Base-by-base conservation (phyloP, 2,797 vertebrate genomes). In the Acropternis orthonyx region DNA sequence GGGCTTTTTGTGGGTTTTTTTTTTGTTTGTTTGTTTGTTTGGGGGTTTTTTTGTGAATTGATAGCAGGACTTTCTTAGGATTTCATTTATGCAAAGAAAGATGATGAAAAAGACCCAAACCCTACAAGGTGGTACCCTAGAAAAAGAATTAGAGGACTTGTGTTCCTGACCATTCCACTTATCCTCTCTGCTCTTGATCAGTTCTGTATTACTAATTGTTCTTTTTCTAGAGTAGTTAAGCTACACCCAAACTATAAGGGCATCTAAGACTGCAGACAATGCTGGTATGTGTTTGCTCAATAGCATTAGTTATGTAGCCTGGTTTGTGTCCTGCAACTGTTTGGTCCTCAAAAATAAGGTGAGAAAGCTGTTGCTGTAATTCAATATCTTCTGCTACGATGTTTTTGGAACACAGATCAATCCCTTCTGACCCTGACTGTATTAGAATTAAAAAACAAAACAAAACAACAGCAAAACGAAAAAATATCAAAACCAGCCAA, bases 401-500 rank as follows among this genome's bases (percentile, higher is more conserved):
- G 34, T 55, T 85, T 91, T 85, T 85, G 52, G 51, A 87, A 55
- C 21, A 59, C 20, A 76, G 36, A 82, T 21, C 16, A 84, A 88
- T 36, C 30, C 13, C 32, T 12, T 87, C 58, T 82, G 41, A 85
- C 44, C 34, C 32, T 71, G 36, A 51, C 9, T 41, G 12, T n/a
- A 36, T 18, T 41, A 37, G 27, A 5, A 44, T 32, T 11, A 43
- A 63, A 43, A 43, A 41, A 63, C 23, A 23, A 48, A 48, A 13
- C 12, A 48, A 48, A 48, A 48, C 46, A 13, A 48, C 41, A 48
- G 14, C 13, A 52, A 52, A 52, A 32, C 7, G 17, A 30, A 14
- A 26, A 49, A 14, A 49, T 26, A 8, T 23, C 14, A 28, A 52
- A 52, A 17, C 17, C 56, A 81, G 61, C 39, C 20, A 56, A 73